A percentile compares a stretch with the other conserved stretches of the same genome.
Conservation (phyloP, 2,888 invertebrate species). For the Blomia tropicalis region DNA sequence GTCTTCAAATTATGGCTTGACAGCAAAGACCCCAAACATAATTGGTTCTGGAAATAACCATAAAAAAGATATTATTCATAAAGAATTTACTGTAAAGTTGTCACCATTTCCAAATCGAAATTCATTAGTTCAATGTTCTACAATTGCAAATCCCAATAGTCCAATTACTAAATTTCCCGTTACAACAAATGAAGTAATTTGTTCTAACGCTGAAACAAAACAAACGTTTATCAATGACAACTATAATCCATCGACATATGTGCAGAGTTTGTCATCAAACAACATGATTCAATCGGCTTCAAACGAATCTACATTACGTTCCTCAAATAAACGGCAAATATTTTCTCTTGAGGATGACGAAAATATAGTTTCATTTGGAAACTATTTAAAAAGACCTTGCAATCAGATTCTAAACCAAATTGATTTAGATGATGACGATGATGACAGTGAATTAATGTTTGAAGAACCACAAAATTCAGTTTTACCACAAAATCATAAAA, state of each 20-base stretch:
- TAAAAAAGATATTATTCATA: background rate
- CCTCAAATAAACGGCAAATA: conserved; percentile 9
- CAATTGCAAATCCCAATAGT: background rate
- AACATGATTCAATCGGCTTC: background rate
- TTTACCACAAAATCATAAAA: background rate
- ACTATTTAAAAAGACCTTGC: background rate
- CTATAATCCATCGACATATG: background rate
- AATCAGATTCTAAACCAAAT: background rate
- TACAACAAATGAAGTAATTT: background rate
- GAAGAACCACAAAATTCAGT: background rate
- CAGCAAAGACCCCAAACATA: background rate
- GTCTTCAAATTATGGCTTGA: background rate
- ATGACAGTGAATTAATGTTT: too few species aligned
- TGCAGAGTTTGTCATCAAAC: background rate
- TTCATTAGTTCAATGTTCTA: too few species aligned
- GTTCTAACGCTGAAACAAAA: background rate
- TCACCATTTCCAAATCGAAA: background rate
- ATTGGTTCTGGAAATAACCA: background rate
- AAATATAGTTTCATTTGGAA: background rate
- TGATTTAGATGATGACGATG: background rate
- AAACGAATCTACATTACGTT: background rate
- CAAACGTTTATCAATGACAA: background rate
- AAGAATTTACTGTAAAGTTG: conserved; percentile 2
- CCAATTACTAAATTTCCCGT: too few species aligned
- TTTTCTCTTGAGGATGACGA: background rate